phyloP scores from a whole-genome alignment of 2,797 vertebrate species.

The Microchirus variegatus region DNA sequence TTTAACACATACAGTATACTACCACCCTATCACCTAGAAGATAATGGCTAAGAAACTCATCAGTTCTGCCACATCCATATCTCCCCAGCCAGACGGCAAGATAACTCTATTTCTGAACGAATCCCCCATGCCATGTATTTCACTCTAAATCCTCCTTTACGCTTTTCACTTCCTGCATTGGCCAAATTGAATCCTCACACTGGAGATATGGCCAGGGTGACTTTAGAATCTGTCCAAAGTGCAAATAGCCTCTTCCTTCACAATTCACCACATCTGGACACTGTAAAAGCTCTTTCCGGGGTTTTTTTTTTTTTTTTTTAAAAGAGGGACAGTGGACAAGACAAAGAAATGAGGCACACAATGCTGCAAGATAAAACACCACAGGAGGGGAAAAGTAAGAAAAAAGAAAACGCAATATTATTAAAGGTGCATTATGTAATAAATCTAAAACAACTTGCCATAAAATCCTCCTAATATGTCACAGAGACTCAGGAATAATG shows the following conservation, averaged over 20 bases:
- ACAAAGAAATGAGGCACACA: conserved; percentile 6
- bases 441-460: too few species aligned
- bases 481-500: too few species aligned
- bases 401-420: too few species aligned
- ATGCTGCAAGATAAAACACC: background rate
- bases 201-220: conserved; percentile 68
- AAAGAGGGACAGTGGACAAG: background rate
- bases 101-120: conserved; percentile 64
- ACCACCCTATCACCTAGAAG: conserved; percentile 49
- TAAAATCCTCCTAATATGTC: too few species aligned
- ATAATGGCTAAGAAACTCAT: conserved; percentile 73
- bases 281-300: conserved; percentile 7
- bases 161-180: conserved; percentile 61
- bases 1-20: conserved; percentile 33
- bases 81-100: conserved; percentile 66
- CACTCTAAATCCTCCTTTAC: conserved; percentile 70
- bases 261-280: conserved; percentile 17
- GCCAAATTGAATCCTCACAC: conserved; percentile 71
- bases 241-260: conserved; percentile 35
- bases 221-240: conserved; percentile 65
- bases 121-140: conserved; percentile 59
- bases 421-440: too few species aligned
- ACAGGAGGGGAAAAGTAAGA: background rate
- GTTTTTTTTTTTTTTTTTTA: background rate
- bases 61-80: conserved; percentile 71